Evolutionary conservation across 2,888 invertebrate species (phyloP).

Genomic region (Clistopyga incitator): DNA sequence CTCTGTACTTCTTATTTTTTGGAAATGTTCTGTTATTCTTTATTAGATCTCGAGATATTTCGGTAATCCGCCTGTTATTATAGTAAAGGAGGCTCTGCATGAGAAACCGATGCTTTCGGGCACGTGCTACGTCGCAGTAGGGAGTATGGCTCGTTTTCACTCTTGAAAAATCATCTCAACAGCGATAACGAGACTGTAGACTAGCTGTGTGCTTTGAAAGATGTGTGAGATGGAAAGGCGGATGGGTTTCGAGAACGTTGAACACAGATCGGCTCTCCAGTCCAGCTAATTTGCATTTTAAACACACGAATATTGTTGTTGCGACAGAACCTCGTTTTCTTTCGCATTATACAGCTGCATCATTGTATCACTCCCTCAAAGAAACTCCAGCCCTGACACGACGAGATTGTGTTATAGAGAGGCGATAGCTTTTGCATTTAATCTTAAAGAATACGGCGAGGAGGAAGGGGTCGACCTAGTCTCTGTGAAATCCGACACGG

Average conservation of each 20-base stretch:
- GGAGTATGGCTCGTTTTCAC: background rate
- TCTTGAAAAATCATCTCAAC: constrained; percentile 14
- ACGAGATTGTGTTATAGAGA: constrained; percentile 24
- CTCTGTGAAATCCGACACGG: background rate
- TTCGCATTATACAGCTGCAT: constrained; percentile 24
- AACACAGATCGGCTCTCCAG: constrained; percentile 41
- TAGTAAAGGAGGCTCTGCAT: background rate
- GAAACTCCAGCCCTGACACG: constrained; percentile 25
- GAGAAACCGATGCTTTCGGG: background rate
- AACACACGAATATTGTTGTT: constrained; percentile 63
- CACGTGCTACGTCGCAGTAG: background rate
- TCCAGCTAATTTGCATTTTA: constrained; percentile 64
- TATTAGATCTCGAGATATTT: background rate
- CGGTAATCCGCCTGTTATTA: background rate
- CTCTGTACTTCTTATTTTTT: background rate
- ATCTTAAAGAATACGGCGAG: constrained; percentile 7
- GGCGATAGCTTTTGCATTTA: constrained; percentile 46
- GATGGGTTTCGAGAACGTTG: constrained; percentile 38
- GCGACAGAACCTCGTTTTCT: constrained; percentile 56
- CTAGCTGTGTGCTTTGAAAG: constrained; percentile 7
- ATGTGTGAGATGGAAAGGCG: constrained; percentile 39
- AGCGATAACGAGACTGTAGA: constrained; percentile 11
- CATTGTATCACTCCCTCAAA: constrained; percentile 25
- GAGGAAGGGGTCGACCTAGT: background rate
- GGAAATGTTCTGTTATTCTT: background rate